Evolutionary conservation across 2,888 invertebrate species (phyloP).

Genomic region (Pomacea canaliculata): DNA sequence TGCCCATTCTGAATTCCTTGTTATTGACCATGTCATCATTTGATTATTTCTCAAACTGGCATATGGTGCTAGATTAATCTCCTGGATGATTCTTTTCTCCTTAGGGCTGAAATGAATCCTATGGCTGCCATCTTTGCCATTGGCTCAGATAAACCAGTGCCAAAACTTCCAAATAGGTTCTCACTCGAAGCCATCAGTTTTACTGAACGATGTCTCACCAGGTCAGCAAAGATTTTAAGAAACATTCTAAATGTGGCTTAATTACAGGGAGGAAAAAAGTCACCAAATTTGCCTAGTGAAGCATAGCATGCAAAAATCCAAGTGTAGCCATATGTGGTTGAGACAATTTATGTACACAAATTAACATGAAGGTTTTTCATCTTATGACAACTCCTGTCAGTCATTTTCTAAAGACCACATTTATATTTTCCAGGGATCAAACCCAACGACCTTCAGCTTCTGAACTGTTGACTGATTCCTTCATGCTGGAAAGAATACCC

Average conservation of each 20-base stretch:
- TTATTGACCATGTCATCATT: too few relatives aligned
- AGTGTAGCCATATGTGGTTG: too few relatives aligned
- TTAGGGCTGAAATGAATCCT: conserved; percentile 67
- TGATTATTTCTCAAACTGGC: too few relatives aligned
- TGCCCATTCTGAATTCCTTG: too few relatives aligned
- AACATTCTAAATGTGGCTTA: too few relatives aligned
- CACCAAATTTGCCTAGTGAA: too few relatives aligned
- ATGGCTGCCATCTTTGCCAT: conserved; percentile 71
- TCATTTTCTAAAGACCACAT: background rate
- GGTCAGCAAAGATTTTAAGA: conserved; percentile 38
- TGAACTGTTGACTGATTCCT: conserved; percentile 57
- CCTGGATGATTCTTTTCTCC: conserved; percentile 3
- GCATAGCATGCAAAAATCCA: too few relatives aligned
- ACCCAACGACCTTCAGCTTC: conserved; percentile 55
- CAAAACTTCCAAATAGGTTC: conserved; percentile 62
- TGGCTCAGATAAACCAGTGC: conserved; percentile 61
- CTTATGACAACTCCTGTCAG: too few relatives aligned
- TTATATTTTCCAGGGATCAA: conserved; percentile 51
- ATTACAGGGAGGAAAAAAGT: too few relatives aligned
- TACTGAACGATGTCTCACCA: conserved; percentile 63
- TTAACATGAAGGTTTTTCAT: too few relatives aligned
- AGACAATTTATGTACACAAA: too few relatives aligned
- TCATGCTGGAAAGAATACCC: conserved; percentile 46
- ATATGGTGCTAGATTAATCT: too few relatives aligned
- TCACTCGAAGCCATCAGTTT: conserved; percentile 63